A percentile compares a stretch with the other conserved stretches of the same genome.
These are phyloP conservation scores for Montipora cactus DNA, from an alignment of 64 coral and sea anemone species.

Conservation along the genomic window DNA sequence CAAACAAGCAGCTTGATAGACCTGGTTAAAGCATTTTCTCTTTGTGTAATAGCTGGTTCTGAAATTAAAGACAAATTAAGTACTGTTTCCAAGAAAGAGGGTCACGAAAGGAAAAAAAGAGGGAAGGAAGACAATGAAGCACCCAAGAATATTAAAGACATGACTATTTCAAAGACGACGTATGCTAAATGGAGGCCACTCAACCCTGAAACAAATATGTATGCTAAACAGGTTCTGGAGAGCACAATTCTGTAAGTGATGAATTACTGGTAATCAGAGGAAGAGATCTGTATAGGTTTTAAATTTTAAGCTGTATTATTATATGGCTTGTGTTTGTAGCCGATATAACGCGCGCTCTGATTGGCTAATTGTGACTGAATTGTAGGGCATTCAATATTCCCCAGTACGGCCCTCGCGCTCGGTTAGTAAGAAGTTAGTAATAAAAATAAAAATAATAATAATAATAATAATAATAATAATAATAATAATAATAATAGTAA, in stretches of 20 bases:
- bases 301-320: too few relatives aligned
- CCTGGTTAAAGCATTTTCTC: neutral
- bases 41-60: neutral
- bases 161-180: conserved; percentile 72
- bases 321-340: too few relatives aligned
- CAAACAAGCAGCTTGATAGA: neutral
- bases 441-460: too few relatives aligned
- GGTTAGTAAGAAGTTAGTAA: too few relatives aligned
- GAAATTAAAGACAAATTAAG: neutral
- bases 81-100: neutral
- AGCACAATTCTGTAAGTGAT: conserved; percentile 67
- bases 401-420: too few relatives aligned
- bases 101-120: neutral
- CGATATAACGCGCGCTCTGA: too few relatives aligned
- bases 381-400: too few relatives aligned
- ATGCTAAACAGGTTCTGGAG: conserved; percentile 69
- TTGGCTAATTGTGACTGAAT: too few relatives aligned
- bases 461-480: too few relatives aligned
- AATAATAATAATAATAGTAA: too few relatives aligned
- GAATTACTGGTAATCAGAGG: neutral
- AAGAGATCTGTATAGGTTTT: too few relatives aligned
- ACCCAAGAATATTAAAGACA: conserved; percentile 75
- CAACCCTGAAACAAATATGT: conserved; percentile 54
- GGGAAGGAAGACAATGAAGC: conserved; percentile 11
- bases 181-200: conserved; percentile 85